Percentiles rank a stretch among this genome's conserved stretches.
Conservation (phyloP, 2,888 invertebrate species). For the Drosophila mercatorum region DNA sequence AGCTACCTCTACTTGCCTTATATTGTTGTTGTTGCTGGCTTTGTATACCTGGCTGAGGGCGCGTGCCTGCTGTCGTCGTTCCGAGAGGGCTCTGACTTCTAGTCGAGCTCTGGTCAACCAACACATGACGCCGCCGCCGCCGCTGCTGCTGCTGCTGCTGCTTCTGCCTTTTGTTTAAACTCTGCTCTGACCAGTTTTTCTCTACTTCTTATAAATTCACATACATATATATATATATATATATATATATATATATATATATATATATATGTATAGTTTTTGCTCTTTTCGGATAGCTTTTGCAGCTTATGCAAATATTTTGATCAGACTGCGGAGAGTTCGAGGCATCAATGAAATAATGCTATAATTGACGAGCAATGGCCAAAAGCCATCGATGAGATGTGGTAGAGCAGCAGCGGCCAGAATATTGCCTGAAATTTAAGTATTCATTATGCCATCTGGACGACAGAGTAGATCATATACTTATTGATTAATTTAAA, state of each 20-base stretch:
- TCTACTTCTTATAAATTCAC: slow-evolving; percentile 6
- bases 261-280: slow-evolving; percentile 2
- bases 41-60: slow-evolving; percentile 73
- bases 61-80: slow-evolving; percentile 83
- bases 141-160: slow-evolving; percentile 21
- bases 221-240: neutral
- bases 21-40: slow-evolving; percentile 25
- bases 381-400: slow-evolving; percentile 34
- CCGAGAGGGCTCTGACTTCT: slow-evolving; percentile 19
- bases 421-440: neutral
- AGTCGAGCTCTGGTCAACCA: slow-evolving; percentile 49
- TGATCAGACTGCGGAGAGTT: slow-evolving; percentile 57
- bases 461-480: neutral
- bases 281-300: slow-evolving; percentile 1
- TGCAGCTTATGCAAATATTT: slow-evolving; percentile 71
- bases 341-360: slow-evolving; percentile 40
- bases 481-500: slow-evolving; percentile 11
- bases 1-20: slow-evolving; percentile 27
- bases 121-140: slow-evolving; percentile 65
- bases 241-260: neutral
- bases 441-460: slow-evolving; percentile 9
- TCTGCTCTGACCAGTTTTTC: slow-evolving; percentile 29
- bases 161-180: slow-evolving; percentile 18
- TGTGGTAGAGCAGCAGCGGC: slow-evolving; percentile 26
- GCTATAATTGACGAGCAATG: slow-evolving; percentile 43